phyloP scores from a whole-genome alignment of 1,140 invertebrate species.

The Copidosoma floridanum region DNA sequence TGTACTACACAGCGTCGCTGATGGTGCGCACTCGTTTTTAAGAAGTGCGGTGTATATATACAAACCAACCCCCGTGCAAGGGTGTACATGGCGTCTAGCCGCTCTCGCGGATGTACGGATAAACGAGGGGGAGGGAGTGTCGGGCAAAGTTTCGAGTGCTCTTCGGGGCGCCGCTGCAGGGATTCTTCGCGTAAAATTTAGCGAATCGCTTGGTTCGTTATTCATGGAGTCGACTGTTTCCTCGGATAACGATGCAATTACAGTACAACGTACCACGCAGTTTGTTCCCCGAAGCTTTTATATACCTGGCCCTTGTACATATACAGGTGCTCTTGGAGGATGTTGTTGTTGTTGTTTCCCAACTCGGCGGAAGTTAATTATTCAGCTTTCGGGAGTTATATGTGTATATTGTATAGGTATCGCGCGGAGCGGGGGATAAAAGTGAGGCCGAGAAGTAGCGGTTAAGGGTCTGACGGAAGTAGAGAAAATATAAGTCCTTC shows the following conservation, averaged over 20 bases:
- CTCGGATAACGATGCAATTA: conserved; percentile 27
- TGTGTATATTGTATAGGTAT: too few species aligned
- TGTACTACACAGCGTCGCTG: too few species aligned
- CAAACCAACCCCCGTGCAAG: too few species aligned
- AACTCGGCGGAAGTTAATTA: conserved; percentile 22
- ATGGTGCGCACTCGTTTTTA: too few species aligned
- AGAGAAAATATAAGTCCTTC: neutral
- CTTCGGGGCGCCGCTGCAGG: too few species aligned
- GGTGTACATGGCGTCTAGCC: too few species aligned
- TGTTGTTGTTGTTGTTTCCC: conserved; percentile 26
- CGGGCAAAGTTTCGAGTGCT: conserved; percentile 6
- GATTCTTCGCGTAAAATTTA: conserved; percentile 12
- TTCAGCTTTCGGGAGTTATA: too few species aligned
- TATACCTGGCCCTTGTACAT: too few species aligned
- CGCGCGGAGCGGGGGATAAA: neutral
- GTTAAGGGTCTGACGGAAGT: neutral
- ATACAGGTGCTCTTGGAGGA: conserved; percentile 4
- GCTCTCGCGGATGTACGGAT: too few species aligned
- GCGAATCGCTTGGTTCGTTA: conserved; percentile 13
- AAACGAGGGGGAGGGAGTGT: neutral
- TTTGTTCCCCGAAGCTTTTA: too few species aligned
- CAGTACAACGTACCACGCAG: too few species aligned
- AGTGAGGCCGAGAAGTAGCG: neutral
- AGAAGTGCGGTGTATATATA: too few species aligned
- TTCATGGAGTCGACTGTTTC: conserved; percentile 20